Conservation (phyloP, 2,888 invertebrate genomes). For the Cerastis rubricosa region DNA sequence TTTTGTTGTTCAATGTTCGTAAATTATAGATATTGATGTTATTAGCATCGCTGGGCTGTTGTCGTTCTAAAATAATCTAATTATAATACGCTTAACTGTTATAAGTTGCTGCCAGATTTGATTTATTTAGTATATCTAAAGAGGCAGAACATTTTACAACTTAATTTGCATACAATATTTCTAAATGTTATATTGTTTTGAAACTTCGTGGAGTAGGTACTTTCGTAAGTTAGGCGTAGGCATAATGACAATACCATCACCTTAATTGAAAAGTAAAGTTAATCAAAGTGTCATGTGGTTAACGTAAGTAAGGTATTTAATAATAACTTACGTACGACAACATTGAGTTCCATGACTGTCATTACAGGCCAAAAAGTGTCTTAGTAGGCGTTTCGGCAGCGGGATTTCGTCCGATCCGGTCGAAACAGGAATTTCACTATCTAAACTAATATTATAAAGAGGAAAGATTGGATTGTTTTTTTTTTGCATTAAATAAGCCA, state of each 20-base stretch:
- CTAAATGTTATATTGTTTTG: constrained; percentile 40
- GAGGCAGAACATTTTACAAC: constrained; percentile 19
- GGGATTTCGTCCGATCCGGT: too few species aligned
- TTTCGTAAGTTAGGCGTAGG: constrained; percentile 13
- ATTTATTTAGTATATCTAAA: constrained; percentile 33
- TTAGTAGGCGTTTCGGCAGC: too few species aligned
- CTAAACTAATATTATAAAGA: too few species aligned
- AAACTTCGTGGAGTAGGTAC: constrained; percentile 22
- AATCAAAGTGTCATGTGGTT: constrained; percentile 27
- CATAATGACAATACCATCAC: constrained; percentile 37
- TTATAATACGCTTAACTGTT: constrained; percentile 24
- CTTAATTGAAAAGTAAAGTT: neutral
- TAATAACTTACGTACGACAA: neutral
- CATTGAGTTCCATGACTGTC: neutral
- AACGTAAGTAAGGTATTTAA: neutral
- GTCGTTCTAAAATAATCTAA: constrained; percentile 27
- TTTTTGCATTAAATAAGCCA: too few species aligned
- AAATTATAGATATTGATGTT: constrained; percentile 33
- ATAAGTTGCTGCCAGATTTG: constrained; percentile 24
- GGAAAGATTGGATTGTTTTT: too few species aligned
- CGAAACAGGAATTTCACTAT: too few species aligned
- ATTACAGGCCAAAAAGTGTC: too few species aligned
- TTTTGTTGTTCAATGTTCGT: constrained; percentile 30
- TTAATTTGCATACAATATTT: constrained; percentile 40
- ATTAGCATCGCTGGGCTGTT: constrained; percentile 16